These are phyloP conservation scores for Petromus typicus DNA, from an alignment of 2,113 vertebrate genomes.

Conservation along the genomic window DNA sequence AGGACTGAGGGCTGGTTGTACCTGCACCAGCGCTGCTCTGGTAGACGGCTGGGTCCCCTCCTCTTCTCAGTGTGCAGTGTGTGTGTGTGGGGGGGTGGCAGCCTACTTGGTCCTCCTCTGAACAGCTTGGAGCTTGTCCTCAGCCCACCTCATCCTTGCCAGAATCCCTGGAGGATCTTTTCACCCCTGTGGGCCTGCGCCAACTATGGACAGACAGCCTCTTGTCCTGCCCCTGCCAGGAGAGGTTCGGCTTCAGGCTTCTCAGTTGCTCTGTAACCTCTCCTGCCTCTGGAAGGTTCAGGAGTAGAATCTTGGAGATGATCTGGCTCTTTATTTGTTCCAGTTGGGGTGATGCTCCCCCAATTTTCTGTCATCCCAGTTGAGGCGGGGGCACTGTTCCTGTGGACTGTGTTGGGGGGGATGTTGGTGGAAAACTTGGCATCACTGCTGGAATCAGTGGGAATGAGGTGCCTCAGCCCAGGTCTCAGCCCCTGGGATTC, in stretches of 20 bases:
- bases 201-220: fast-evolving
- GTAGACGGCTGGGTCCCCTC: not conserved
- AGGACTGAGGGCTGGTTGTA: not conserved
- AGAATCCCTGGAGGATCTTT: not conserved
- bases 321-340: not conserved
- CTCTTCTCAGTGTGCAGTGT: not conserved
- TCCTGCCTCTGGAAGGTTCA: not conserved
- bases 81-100: no score
- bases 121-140: not conserved
- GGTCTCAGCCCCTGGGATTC: not conserved
- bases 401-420: not conserved
- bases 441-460: not conserved
- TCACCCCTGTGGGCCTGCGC: fast-evolving
- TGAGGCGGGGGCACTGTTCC: not conserved
- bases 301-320: not conserved
- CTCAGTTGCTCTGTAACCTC: not conserved
- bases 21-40: not conserved
- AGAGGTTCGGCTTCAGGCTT: not conserved
- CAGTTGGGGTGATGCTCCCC: not conserved
- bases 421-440: not conserved
- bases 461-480: no score
- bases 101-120: not conserved
- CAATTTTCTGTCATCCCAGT: not conserved
- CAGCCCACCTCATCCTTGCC: fast-evolving
- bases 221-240: not conserved